Conservation (phyloP, 1,140 invertebrate genomes). For the Drosophila murphyi region DNA sequence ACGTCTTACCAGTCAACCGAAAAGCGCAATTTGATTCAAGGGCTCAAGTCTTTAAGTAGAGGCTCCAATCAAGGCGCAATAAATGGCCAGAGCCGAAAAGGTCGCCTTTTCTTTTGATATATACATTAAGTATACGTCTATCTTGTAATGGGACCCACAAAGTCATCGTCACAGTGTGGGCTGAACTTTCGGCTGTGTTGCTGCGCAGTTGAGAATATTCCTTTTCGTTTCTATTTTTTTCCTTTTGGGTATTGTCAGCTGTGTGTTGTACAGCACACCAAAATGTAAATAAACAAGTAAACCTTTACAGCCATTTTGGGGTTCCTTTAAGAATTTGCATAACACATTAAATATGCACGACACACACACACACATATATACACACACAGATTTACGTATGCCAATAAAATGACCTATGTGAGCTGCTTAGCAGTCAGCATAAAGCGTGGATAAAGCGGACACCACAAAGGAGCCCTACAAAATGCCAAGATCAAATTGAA, state of each 20-base stretch:
- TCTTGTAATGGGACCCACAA: conserved; percentile 14
- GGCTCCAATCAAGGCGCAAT: conserved; percentile 40
- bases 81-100: conserved; percentile 43
- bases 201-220: conserved; percentile 29
- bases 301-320: conserved; percentile 60
- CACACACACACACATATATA: conserved; percentile 63
- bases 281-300: conserved; percentile 65
- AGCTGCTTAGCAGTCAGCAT: conserved; percentile 63
- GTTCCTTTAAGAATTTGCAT: conserved; percentile 67
- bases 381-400: conserved; percentile 53
- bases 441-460: conserved; percentile 25
- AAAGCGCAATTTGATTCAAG: conserved; percentile 34
- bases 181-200: conserved; percentile 37
- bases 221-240: conserved; percentile 14
- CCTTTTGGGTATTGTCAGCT: conserved; percentile 46
- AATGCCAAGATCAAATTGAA: conserved; percentile 57
- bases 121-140: background rate
- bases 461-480: conserved; percentile 42
- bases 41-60: conserved; percentile 35
- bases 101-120: conserved; percentile 18
- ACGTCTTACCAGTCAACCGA: conserved; percentile 15
- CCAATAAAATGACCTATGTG: conserved; percentile 72
- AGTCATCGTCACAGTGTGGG: conserved; percentile 15
- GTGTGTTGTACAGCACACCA: conserved; percentile 34
- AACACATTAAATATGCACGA: conserved; percentile 75